Conservation (phyloP, 2,113 vertebrate genomes). For the Monarcha castaneiventris region DNA sequence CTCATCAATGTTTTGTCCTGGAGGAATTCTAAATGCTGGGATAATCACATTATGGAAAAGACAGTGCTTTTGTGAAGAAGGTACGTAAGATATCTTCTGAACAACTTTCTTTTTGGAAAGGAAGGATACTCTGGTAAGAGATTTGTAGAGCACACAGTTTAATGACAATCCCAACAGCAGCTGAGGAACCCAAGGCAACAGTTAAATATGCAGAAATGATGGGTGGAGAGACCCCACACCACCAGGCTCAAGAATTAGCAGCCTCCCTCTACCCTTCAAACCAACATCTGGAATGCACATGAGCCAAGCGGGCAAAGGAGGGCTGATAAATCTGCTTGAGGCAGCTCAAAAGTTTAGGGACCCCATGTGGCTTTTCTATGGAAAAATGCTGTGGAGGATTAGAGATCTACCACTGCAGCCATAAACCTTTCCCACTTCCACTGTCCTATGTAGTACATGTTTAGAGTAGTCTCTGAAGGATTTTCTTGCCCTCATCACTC, state of each 20-base stretch:
- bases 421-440: not conserved
- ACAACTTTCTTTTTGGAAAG: not conserved
- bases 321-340: not conserved
- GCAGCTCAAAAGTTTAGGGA: not conserved
- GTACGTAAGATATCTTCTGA: not conserved
- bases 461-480: not conserved
- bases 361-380: not conserved
- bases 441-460: rapidly evolving
- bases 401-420: not conserved
- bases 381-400: not conserved
- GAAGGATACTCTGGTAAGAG: not conserved
- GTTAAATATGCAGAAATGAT: not conserved
- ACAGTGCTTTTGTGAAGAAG: not conserved
- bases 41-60: not conserved
- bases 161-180: not conserved
- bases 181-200: not conserved
- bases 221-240: not conserved
- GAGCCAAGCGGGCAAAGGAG: not conserved
- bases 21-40: not conserved
- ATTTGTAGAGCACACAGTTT: not conserved
- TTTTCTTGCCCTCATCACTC: not conserved
- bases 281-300: not conserved
- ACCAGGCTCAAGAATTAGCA: not conserved
- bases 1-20: not conserved
- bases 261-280: not conserved